Evolutionary conservation across 2,113 vertebrate species (phyloP).

Genomic region (Tachysurus fulvidraco): DNA sequence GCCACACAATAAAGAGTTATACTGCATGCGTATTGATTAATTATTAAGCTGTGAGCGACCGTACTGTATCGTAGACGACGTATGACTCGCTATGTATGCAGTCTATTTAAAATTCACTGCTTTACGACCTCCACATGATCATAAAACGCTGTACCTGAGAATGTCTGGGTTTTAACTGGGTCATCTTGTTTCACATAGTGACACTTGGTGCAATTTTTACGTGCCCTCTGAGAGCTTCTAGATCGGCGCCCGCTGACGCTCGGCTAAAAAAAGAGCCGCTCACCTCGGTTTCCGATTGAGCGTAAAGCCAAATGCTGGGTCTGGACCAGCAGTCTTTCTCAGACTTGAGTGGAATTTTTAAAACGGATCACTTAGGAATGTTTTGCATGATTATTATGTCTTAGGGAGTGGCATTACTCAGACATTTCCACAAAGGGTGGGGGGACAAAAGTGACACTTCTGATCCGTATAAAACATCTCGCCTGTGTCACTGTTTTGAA

Average conservation of each 20-base stretch:
- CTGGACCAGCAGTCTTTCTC: neutral
- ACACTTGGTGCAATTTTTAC: neutral
- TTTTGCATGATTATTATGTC: neutral
- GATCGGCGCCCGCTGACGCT: neutral
- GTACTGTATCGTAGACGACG: too few species aligned
- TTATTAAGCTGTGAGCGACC: neutral
- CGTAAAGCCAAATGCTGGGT: neutral
- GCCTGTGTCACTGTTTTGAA: neutral
- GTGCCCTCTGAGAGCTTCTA: neutral
- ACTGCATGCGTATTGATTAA: neutral
- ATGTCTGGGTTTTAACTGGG: neutral
- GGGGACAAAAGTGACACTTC: conserved; percentile 2
- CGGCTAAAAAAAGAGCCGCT: neutral
- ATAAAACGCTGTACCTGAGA: neutral
- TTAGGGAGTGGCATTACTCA: conserved; percentile 41
- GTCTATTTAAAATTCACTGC: neutral
- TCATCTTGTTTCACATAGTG: neutral
- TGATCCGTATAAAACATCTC: conserved; percentile 2
- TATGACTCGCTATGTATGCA: neutral
- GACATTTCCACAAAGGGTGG: conserved; percentile 11
- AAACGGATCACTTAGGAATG: neutral
- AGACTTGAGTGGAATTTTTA: neutral
- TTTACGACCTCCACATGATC: too few species aligned
- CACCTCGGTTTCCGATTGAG: neutral
- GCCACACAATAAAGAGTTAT: neutral